Evolutionary conservation across 2,113 vertebrate species (phyloP), one percentile per base, ranked within the genome.

Genomic region (Telmatochromis sp.): DNA sequence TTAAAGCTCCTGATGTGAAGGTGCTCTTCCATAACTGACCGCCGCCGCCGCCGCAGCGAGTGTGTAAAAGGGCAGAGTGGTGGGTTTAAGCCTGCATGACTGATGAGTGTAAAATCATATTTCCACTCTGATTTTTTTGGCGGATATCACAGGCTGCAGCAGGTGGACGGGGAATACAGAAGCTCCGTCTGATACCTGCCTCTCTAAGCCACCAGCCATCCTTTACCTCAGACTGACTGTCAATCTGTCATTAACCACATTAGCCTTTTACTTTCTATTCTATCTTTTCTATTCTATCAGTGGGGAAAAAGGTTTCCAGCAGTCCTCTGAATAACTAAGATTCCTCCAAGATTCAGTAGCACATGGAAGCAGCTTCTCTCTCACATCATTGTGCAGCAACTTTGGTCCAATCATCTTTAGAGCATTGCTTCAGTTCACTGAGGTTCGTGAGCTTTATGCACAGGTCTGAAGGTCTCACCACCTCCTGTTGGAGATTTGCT

Each of bases 11-110:
- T 80, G 37, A 83, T 86, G 80, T 45, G 80, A 68, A 84, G 83
- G 87, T 84, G 80, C 82, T 88, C 63, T 75, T 87, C 87, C 87
- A 75, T 81, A 63, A 83, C 84, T 60, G 86, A 86, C 71, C 88
- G 40, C 50, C 42, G 26, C 26, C 4, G 23, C 65, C 1, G 1
- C 17, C 1, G 3, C 17, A 3, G 73, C 9, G n/a, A 53, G 78
- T 26, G 79, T n/a, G 45, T 65, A 75, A 89, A 89, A 89, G 88
- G 89, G 91, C 91, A 83, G 80, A 42, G 73, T 17, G 84, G 21
- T 80, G 81, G 37, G 51, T 86, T 89, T 78, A 89, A 88, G 86
- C 86, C 78, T 82, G 88, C 88, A 81, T 93, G 93, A 91, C 91
- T 87, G 82, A 94, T 89, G 91, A 86, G 86, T 57, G 80, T 79